These are phyloP conservation scores for Trinorchestia longiramus DNA, from an alignment of 1,140 invertebrate species.

Conservation along the genomic window DNA sequence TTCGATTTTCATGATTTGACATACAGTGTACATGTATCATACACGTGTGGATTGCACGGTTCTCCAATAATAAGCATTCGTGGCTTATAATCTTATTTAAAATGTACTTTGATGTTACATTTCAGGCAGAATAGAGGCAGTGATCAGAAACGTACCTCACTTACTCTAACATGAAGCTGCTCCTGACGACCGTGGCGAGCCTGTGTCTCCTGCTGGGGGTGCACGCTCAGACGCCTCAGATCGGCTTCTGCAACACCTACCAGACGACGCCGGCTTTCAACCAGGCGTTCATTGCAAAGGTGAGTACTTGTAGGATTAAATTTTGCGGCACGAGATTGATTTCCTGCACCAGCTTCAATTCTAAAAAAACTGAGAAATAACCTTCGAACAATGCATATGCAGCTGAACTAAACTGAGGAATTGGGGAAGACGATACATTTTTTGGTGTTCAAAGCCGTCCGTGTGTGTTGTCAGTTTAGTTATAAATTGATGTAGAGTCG, in stretches of 20 bases:
- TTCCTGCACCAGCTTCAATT: too few species aligned
- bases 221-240: neutral
- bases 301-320: neutral
- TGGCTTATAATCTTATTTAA: too few species aligned
- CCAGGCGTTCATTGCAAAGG: neutral
- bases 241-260: neutral
- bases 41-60: too few species aligned
- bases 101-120: neutral
- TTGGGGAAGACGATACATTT: too few species aligned
- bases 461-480: too few species aligned
- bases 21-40: too few species aligned
- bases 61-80: too few species aligned
- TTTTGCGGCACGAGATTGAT: neutral
- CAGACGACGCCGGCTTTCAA: constrained; percentile 14
- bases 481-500: neutral
- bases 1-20: too few species aligned
- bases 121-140: neutral
- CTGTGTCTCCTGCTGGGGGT: constrained; percentile 31
- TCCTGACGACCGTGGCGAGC: neutral
- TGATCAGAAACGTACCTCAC: neutral
- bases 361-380: too few species aligned
- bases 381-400: too few species aligned
- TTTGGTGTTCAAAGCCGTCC: too few species aligned
- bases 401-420: too few species aligned
- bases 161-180: neutral